Evolutionary conservation across 2,113 vertebrate species (phyloP).

Genomic region (Sorex araneus): DNA sequence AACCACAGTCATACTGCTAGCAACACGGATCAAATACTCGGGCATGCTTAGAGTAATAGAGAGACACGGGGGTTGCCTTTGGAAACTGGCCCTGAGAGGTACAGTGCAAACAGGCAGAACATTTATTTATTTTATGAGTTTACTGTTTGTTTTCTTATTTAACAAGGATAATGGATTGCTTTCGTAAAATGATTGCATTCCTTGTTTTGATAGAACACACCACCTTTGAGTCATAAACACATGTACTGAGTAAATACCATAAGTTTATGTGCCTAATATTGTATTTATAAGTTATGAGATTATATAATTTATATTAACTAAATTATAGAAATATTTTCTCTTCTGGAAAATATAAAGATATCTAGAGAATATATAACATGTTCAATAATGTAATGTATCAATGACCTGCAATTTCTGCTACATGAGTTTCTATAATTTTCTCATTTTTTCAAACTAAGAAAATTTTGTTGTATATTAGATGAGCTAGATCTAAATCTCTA

Average conservation of each 20-base stretch:
- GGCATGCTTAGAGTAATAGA: background rate
- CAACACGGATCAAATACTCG: background rate
- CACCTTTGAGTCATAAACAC: background rate
- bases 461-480: background rate
- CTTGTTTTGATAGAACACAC: constrained; percentile 41
- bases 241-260: background rate
- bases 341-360: background rate
- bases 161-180: background rate
- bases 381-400: background rate
- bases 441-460: constrained; percentile 34
- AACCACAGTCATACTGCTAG: background rate
- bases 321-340: background rate
- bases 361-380: background rate
- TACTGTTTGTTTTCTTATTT: background rate
- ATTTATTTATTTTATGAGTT: background rate
- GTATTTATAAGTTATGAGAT: background rate
- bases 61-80: background rate
- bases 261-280: background rate
- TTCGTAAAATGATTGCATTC: constrained; percentile 42
- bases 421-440: background rate
- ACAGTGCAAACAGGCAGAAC: background rate
- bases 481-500: background rate
- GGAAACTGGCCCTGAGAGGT: background rate
- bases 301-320: background rate
- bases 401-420: background rate